These are phyloP conservation scores for Metopia argyrocephala DNA, from an alignment of 2,888 invertebrate genomes.

Conservation along the genomic window DNA sequence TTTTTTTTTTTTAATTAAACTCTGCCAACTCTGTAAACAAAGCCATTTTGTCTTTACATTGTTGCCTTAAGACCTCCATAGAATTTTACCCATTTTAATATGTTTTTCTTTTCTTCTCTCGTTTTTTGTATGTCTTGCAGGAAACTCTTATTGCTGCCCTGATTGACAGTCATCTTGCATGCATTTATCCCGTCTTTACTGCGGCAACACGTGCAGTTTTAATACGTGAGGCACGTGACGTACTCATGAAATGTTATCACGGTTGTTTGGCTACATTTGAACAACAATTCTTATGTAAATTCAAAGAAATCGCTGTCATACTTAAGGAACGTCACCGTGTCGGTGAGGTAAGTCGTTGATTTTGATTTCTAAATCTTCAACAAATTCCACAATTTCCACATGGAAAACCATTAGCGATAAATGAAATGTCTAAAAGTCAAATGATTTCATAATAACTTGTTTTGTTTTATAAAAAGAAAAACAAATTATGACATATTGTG, in stretches of 20 bases:
- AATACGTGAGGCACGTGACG: conserved; percentile 84
- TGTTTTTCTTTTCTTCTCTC: conserved; percentile 20
- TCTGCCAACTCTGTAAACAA: neutral
- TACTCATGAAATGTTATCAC: conserved; percentile 83
- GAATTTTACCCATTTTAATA: conserved; percentile 7
- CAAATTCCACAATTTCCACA: neutral
- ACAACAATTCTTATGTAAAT: conserved; percentile 82
- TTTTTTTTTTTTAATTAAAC: neutral
- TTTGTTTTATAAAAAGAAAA: too few relatives aligned
- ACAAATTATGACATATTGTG: too few relatives aligned
- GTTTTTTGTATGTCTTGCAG: conserved; percentile 57
- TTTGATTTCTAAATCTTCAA: neutral
- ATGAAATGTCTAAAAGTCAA: neutral
- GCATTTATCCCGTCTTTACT: conserved; percentile 82
- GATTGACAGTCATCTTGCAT: conserved; percentile 83
- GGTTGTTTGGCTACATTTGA: conserved; percentile 83
- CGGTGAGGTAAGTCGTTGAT: conserved; percentile 75
- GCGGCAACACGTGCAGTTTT: conserved; percentile 81
- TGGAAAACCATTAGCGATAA: neutral
- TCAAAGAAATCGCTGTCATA: conserved; percentile 80
- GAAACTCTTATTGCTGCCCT: conserved; percentile 74
- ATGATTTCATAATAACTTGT: neutral
- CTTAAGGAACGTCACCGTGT: conserved; percentile 79
- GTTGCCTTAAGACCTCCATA: conserved; percentile 1
- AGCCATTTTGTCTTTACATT: neutral